phyloP scores from a whole-genome alignment of 2,888 invertebrate genomes.

The Halictus quadricinctus region DNA sequence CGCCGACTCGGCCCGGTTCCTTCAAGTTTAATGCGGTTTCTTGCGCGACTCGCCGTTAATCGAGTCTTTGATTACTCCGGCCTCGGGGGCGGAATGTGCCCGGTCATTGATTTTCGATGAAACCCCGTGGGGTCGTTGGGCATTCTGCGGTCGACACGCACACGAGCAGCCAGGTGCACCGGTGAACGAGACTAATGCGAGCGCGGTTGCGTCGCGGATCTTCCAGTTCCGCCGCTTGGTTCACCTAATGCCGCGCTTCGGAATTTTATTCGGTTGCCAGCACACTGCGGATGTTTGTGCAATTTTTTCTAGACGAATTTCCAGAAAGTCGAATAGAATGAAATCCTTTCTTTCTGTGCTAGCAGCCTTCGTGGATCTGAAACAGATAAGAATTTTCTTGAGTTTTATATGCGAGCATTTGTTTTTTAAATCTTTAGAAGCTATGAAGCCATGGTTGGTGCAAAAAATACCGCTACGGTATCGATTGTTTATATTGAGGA shows the following conservation, averaged over 20 bases:
- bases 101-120: conserved; percentile 38
- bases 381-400: too few relatives aligned
- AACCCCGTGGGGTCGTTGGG: not conserved
- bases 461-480: too few relatives aligned
- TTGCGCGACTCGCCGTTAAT: conserved; percentile 19
- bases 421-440: too few relatives aligned
- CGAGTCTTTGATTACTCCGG: conserved; percentile 37
- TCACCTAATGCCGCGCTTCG: not conserved
- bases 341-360: not conserved
- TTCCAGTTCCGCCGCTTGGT: not conserved
- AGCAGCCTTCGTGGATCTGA: too few relatives aligned
- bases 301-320: not conserved
- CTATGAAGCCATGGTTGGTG: too few relatives aligned
- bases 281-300: not conserved
- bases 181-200: not conserved
- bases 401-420: too few relatives aligned
- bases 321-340: fast-evolving
- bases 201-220: not conserved
- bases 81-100: not conserved
- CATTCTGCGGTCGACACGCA: conserved; percentile 2
- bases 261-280: not conserved
- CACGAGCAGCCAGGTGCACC: not conserved
- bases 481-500: not conserved
- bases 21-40: conserved; percentile 40
- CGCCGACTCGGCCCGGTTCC: not conserved